phyloP scores from a whole-genome alignment of 2,113 vertebrate species.

The Tychaedon coryphoeus region DNA sequence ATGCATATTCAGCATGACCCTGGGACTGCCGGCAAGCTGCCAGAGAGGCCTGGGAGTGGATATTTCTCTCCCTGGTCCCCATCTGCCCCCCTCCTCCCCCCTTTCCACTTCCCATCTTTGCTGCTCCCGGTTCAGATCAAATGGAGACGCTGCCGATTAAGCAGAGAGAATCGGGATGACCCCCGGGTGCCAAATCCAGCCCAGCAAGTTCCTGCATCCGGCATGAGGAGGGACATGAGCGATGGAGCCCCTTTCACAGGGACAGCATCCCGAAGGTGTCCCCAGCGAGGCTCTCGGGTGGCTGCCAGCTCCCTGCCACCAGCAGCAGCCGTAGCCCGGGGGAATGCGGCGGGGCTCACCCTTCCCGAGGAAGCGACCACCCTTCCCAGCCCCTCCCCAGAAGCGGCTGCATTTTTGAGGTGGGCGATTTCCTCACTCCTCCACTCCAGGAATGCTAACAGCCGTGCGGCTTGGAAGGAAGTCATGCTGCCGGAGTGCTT shows the following conservation, averaged over 20 bases:
- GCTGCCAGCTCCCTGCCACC: neutral
- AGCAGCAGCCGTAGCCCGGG: neutral
- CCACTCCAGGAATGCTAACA: slow-evolving; percentile 18
- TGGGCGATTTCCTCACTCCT: slow-evolving; percentile 55
- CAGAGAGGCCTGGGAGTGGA: neutral
- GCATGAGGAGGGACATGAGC: neutral
- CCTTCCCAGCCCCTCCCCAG: neutral
- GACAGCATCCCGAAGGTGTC: neutral
- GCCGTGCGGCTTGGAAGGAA: slow-evolving; percentile 40
- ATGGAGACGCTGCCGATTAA: neutral
- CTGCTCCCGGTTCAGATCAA: neutral
- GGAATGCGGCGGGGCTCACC: neutral
- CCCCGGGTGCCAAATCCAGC: neutral
- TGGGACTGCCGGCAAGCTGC: slow-evolving; percentile 7
- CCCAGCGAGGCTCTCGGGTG: rapidly evolving
- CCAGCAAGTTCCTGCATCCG: rapidly evolving
- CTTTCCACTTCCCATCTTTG: neutral
- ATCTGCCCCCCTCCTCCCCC: neutral
- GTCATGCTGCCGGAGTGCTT: neutral
- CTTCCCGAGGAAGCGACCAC: neutral
- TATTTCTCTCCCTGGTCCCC: neutral
- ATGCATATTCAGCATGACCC: slow-evolving; percentile 55
- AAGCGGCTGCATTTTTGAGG: slow-evolving; percentile 51
- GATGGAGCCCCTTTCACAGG: neutral
- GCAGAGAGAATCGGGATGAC: neutral